A percentile compares a stretch with the other conserved stretches of the same genome.
These are phyloP conservation scores for Chloromyia formosa DNA, from an alignment of 2,888 invertebrate species.

Conservation along the genomic window DNA sequence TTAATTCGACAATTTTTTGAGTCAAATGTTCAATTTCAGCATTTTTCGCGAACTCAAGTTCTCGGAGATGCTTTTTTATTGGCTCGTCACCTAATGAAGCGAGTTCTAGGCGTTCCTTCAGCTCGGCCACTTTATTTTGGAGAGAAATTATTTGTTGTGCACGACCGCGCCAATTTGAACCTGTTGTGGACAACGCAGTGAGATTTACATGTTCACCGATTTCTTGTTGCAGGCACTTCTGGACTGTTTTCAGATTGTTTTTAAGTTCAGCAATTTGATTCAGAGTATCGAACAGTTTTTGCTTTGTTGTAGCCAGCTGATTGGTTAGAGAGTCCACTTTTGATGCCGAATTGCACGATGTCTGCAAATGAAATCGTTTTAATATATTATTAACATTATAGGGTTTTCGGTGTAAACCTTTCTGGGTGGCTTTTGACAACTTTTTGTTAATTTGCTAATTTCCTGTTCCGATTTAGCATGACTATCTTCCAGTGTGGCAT, in stretches of 20 bases:
- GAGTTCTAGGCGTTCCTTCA: constrained; percentile 69
- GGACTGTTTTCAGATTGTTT: constrained; percentile 76
- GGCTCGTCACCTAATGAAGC: constrained; percentile 30
- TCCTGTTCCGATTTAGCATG: constrained; percentile 51
- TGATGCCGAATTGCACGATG: constrained; percentile 8
- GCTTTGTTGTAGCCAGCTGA: constrained; percentile 68
- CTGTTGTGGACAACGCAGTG: constrained; percentile 68
- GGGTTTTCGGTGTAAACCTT: not conserved
- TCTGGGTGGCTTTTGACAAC: not conserved
- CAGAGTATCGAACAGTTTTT: constrained; percentile 74
- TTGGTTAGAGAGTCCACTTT: constrained; percentile 57
- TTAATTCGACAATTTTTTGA: constrained; percentile 68
- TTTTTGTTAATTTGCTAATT: not conserved
- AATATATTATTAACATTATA: not conserved
- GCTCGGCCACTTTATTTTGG: constrained; percentile 73
- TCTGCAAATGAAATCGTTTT: not conserved
- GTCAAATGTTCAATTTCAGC: constrained; percentile 70
- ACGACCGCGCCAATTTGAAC: constrained; percentile 78
- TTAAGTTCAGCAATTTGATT: constrained; percentile 75
- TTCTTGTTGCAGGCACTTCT: constrained; percentile 79
- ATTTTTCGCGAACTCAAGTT: constrained; percentile 66
- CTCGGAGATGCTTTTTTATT: constrained; percentile 62
- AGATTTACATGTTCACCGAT: constrained; percentile 77
- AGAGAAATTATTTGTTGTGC: constrained; percentile 78
- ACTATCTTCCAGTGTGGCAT: constrained; percentile 55